phyloP scores from a whole-genome alignment of 1,140 invertebrate species.

The Acromyrmex heyeri region DNA sequence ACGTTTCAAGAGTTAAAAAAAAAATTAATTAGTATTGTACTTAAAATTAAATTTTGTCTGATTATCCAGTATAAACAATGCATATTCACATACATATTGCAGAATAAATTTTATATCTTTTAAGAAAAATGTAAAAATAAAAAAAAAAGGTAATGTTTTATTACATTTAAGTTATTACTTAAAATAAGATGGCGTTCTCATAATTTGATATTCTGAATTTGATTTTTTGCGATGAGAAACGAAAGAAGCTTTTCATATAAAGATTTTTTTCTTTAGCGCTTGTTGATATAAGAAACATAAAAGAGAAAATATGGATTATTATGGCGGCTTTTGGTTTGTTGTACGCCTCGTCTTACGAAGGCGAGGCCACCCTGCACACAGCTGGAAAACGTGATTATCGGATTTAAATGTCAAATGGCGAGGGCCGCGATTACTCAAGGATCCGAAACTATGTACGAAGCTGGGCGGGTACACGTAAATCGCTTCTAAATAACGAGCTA shows the following conservation, averaged over 20 bases:
- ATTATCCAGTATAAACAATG: neutral
- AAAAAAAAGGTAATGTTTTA: constrained; percentile 15
- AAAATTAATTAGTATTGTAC: neutral
- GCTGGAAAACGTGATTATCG: constrained; percentile 72
- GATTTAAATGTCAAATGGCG: constrained; percentile 83
- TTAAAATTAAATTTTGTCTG: neutral
- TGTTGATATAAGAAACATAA: constrained; percentile 81
- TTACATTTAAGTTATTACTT: neutral
- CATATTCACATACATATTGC: neutral
- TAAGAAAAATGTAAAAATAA: constrained; percentile 63
- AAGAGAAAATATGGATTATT: constrained; percentile 78
- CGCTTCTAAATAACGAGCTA: constrained; percentile 82
- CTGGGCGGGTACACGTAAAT: constrained; percentile 70
- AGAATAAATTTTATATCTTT: constrained; percentile 73
- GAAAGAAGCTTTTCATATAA: neutral
- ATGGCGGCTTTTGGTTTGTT: constrained; percentile 77
- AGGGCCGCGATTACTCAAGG: constrained; percentile 58
- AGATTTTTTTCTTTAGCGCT: constrained; percentile 21
- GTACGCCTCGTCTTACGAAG: constrained; percentile 20
- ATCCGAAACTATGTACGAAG: constrained; percentile 67
- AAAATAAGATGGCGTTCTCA: neutral
- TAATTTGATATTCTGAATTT: neutral
- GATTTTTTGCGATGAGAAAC: neutral
- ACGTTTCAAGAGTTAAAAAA: neutral
- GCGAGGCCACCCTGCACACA: constrained; percentile 18